A percentile compares a stretch with the other conserved stretches of the same genome.
Conservation (phyloP, 2,113 vertebrate species). For the Bambusicola thoracicus region DNA sequence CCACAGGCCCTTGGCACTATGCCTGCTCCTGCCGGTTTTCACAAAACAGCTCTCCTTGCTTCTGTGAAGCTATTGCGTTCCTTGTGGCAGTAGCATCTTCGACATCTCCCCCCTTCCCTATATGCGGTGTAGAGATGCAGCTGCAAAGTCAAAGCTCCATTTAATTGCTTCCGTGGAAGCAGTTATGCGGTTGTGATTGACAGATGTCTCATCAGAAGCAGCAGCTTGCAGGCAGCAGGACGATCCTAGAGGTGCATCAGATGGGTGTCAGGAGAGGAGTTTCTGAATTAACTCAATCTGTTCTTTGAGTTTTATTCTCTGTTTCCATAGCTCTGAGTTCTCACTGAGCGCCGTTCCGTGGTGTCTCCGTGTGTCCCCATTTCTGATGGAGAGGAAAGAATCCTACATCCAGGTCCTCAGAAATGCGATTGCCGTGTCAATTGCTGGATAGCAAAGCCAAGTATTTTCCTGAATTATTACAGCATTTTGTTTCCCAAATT, state of each 20-base stretch:
- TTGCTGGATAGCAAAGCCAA: background rate
- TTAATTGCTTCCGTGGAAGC: conserved; percentile 8
- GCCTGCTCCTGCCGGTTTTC: background rate
- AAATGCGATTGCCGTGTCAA: background rate
- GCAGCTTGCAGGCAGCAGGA: conserved; percentile 15
- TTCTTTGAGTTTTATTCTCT: background rate
- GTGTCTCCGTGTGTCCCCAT: background rate
- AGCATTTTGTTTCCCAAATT: background rate
- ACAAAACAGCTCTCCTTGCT: background rate
- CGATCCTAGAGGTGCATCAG: background rate
- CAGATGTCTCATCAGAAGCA: conserved; percentile 1
- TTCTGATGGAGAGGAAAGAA: background rate
- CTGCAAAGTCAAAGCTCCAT: background rate
- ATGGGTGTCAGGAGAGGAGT: background rate
- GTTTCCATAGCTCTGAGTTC: background rate
- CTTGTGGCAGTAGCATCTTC: background rate
- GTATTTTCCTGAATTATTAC: background rate
- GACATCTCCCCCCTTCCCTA: background rate
- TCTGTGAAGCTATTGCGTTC: background rate
- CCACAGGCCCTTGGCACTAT: background rate
- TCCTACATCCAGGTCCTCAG: background rate
- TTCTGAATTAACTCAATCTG: background rate
- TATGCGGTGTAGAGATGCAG: background rate
- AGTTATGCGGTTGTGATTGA: background rate
- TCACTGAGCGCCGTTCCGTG: background rate